Base-by-base conservation (phyloP, 2,888 invertebrate species). In the Andrena flavipes region DNA sequence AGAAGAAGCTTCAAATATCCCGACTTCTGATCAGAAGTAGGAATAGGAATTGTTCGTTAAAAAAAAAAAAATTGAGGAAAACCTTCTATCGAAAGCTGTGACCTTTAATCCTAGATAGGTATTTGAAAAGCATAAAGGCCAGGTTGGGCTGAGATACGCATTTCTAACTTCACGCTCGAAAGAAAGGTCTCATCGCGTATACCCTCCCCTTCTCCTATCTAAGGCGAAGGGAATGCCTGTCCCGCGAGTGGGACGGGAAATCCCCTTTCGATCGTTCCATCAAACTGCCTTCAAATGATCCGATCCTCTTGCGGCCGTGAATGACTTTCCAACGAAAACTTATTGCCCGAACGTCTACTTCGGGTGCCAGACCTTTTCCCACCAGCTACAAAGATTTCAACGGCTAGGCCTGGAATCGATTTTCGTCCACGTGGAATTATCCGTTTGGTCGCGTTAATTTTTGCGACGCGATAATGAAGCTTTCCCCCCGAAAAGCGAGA, bases 311-410 rank as follows among this genome's bases (percentile, higher is more conserved):
- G 23, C 16, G 13, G 8, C 33, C 23, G 20, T 33, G 49, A 23
- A 60, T 26, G n/a, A 75, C 75, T 75, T 69, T 35, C n/a, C n/a
- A 48, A 33, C 49, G 60, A 69, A 69, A 75, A 75, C 51, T 69
- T 70, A 69, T 62, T 70, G 60, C 35, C 26, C 1, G 29, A 62
- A 51, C 60, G 69, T 75, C 69, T 35, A 33, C 49, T 35, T 60
- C 60, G 51, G 35, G 16, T 48, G 42, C 35, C 48, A 13, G 13
- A 5, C 16, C 7, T 6, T 51, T 68, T 33, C 23, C 68, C n/a
- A 29, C 49, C 42, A 1, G 16, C 42, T 42, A 16, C 42, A 1
- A 75, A 75, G 33, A 68, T 75, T 13, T 2, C 2, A 68, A 7
- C 3, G 23, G n/a, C 68, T 1, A 13, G 13, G 42, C 26, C 42